Base-by-base conservation (phyloP, 2,113 vertebrate genomes). In the Orientallactaga bullata region DNA sequence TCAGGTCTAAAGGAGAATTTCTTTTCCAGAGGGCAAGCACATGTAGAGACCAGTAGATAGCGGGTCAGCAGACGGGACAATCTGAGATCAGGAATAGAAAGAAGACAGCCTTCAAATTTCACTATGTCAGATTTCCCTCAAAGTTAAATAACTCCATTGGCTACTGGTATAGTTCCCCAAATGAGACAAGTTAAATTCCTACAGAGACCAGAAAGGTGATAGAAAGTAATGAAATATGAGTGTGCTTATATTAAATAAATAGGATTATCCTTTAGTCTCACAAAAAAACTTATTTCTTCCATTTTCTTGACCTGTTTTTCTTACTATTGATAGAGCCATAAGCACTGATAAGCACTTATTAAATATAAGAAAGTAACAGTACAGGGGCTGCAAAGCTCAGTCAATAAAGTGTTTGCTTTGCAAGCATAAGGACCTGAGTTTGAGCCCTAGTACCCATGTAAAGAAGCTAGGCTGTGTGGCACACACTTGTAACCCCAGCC, bases 261-360 rank as follows among this genome's bases (percentile, higher is more conserved):
- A 85, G 15, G 28, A 58, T 17, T 65, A 35, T 37, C n/a, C 23
- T 42, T 17, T 42, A 13, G 2, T 55, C 15, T 11, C 55, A 55
- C 55, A 55, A 55, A 55, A 51, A 55, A 55, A 55, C 42, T 47
- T 47, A 47, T 47, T 47, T 55, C 55, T 55, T 55, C 55, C 55
- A 55, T 87, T 78, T 86, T 76, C 39, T 60, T 73, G 68, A 23
- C 32, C 71, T 94, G 35, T 86, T 23, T 87, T 89, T 24, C 65
- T 55, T 79, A 21, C 20, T 85, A 32, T 28, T 21, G 42, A 26
- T 23, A 85, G 39, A 74, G 26, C 78, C 21, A 5, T 37, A 61
- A 37, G 7, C 24, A 42, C 35, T 81, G 32, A 90, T 68, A 55
- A 55, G 12, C 71, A 79, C 17, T 79, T 24, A 71, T 7, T 77